Conservation (phyloP, 37 sponge, comb jelly and placozoan genomes). For the Ianthella basta region DNA sequence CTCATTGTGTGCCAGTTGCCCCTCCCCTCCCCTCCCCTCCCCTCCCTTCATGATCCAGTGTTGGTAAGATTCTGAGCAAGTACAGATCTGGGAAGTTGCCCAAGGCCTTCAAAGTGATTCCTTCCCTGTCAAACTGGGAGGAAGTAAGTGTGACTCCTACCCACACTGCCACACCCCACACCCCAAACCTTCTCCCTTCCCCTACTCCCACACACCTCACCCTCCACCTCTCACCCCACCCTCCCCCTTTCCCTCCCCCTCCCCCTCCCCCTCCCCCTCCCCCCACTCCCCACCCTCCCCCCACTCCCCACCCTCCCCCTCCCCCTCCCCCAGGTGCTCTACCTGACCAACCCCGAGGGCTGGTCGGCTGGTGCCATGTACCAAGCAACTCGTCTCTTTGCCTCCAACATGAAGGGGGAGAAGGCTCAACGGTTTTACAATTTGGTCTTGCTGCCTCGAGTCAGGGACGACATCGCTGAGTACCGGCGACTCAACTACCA, state of each 20-base stretch:
- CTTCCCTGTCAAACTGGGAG: slow-evolving; percentile 92
- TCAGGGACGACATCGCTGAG: slow-evolving; percentile 98
- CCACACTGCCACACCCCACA: neutral
- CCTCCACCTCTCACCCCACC: no score
- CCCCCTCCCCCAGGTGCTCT: slow-evolving; percentile 53
- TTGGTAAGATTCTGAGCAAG: slow-evolving; percentile 87
- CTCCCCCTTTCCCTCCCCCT: neutral
- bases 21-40: no score
- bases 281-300: neutral
- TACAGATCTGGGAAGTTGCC: slow-evolving; percentile 96
- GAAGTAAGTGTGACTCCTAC: slow-evolving; percentile 53
- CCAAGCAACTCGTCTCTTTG: slow-evolving; percentile 93
- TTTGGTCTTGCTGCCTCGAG: slow-evolving; percentile 89
- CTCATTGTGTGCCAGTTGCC: neutral
- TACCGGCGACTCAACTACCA: slow-evolving; percentile 95
- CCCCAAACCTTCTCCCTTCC: neutral
- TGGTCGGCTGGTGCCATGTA: slow-evolving; percentile 99
- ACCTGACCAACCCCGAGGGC: slow-evolving; percentile 84
- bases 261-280: no score
- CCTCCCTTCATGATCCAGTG: slow-evolving; percentile 41
- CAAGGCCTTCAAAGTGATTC: slow-evolving; percentile 97
- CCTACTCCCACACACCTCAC: no score
- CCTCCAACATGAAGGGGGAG: slow-evolving; percentile 82
- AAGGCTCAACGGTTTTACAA: slow-evolving; percentile 94
- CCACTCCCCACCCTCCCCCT: neutral